Evolutionary conservation across 2,113 vertebrate species (phyloP), one percentile per base, ranked within the genome.

Genomic region (Dolichallabes microphthalmus): DNA sequence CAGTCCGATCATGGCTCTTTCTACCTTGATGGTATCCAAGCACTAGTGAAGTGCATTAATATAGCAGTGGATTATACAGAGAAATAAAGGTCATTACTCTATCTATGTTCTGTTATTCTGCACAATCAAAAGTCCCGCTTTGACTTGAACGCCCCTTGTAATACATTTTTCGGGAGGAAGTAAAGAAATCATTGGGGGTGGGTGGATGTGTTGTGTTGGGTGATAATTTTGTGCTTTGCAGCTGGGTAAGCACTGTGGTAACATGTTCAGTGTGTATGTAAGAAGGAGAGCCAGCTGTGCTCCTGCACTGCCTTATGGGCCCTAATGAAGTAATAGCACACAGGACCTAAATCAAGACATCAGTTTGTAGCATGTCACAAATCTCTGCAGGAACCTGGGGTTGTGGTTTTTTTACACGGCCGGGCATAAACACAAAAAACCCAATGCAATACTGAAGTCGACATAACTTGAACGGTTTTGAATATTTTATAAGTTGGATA

Each of bases 241-340:
- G 85, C 55, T 88, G 60, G 55, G 79, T 20, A 55, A 86, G 45
- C 68, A 2, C 4, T 85, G 89, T 52, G 83, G 90, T 53, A 88
- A 90, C 1, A 73, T 82, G 15, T 85, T 78, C 80, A 90, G 63
- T 12, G 6, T 87, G 22, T 86, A 84, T 35, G 12, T 89, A 60
- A 87, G 89, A 39, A 76, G 80, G 14, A 57, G 87, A 82, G 32
- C 79, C 81, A 20, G 55, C 84, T 11, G 64, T 89, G 50, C 63
- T 91, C 15, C 66, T 90, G 55, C 81, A 88, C 2, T 83, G 86
- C 19, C 86, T 45, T 89, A 85, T 81, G 85, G 63, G 87, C 58
- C 22, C 73, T 89, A 82, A 91, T 89, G 74, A 78, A 91, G 27
- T 63, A 61, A 64, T 57, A 15, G 17, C 73, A 76, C 50, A 52